Evolutionary conservation across 2,888 invertebrate species (phyloP), one percentile per base, ranked within the genome.

Genomic region (Prenolepis imparis): DNA sequence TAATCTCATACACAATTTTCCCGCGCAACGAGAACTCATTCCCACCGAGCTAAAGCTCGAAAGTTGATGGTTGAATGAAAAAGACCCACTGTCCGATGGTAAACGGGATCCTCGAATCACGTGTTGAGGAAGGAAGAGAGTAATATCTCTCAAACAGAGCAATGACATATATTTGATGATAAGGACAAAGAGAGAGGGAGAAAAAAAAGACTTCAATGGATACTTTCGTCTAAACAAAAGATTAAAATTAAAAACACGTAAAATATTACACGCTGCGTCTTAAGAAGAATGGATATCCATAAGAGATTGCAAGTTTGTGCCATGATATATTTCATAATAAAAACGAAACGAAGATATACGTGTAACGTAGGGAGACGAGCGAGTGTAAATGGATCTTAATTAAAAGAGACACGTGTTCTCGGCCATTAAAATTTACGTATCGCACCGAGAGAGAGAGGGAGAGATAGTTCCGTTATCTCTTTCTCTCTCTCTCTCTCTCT

Each of bases 1-100:
- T 87, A 89, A 89, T 87, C 87, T 88, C 72, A 3, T 28, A 3
- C 28, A 75, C 84, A 63, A 41, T 57, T 89, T 89, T 87, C 89
- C 89, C 88, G 89, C 89, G 87, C 75, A 77, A 55, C 28, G 39
- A 24, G 66, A 55, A n/a, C 24, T 24, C 48, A 39, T 61, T 75
- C 52, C 39, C 77, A 39, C 52, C 48, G n/a, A n/a, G 48, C 39
- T 39, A 6, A 12, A 12, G 36, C 36, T 64, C 52, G 39, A 77
- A 77, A 77, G 28, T 57, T 67, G n/a, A 41, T 39, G 66, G 39
- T 41, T 67, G 9, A 39, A 39, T n/a, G 48, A 52, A 52, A 48
- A 48, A 18, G 48, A 48, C 2, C 48, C n/a, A 52, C 18, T 48
- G 36, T 41, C 41, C 67, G 55, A 39, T 41, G 28, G 1, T 52